Percentiles rank a stretch among this genome's conserved stretches.
Conservation (phyloP, 2,113 vertebrate species). For the Hemiprocne comata region DNA sequence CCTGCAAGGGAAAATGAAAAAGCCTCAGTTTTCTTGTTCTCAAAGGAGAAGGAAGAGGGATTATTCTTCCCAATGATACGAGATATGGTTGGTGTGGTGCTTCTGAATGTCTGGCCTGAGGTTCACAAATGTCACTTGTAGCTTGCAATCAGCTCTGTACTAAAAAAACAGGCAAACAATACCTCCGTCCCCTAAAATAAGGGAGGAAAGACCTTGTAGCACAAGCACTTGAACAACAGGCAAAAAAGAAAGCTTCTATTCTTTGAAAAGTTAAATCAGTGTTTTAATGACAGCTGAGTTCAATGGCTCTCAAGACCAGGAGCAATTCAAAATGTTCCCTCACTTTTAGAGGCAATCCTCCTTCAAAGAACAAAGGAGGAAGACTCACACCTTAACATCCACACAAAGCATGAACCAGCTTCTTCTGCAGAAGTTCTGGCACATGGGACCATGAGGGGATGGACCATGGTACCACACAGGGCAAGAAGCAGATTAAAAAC, state of each 20-base stretch:
- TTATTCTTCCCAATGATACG: not conserved
- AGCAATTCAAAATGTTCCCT: not conserved
- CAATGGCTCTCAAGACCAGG: not conserved
- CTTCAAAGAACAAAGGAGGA: not conserved
- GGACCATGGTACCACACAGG: rapidly evolving
- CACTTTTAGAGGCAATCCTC: not conserved
- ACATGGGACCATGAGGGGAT: rapidly evolving
- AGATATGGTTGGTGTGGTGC: rapidly evolving
- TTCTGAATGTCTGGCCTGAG: not conserved
- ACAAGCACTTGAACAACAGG: not conserved
- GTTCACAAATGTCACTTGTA: not conserved
- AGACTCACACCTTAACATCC: not conserved
- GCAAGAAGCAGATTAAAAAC: not conserved
- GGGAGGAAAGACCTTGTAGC: not conserved
- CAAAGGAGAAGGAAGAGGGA: not conserved
- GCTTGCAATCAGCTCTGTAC: not conserved
- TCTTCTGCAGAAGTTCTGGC: not conserved
- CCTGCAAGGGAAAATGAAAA: not conserved
- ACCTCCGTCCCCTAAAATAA: not conserved
- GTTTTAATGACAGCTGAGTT: not conserved
- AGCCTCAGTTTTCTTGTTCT: not conserved
- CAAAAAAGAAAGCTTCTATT: not conserved
- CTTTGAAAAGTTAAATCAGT: not conserved
- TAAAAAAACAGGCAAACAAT: not conserved
- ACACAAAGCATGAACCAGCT: not conserved